Evolutionary conservation across 2,888 invertebrate genomes (phyloP).

Genomic region (Megaustenia siamemsis): DNA sequence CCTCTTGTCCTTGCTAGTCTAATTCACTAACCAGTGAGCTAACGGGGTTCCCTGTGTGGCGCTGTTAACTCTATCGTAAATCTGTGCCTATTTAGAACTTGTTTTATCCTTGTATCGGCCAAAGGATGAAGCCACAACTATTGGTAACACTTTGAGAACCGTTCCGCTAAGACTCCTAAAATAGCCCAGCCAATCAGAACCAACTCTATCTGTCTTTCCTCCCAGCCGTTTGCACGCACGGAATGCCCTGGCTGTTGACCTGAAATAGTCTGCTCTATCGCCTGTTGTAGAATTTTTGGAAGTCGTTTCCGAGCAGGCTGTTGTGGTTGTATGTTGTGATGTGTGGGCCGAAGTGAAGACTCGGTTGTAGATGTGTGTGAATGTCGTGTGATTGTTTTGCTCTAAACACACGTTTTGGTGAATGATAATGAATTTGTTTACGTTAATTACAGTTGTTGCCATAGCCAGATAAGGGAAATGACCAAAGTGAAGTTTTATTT

Average conservation of each 20-base stretch:
- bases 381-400: not conserved
- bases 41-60: too few relatives aligned
- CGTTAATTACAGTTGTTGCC: too few relatives aligned
- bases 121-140: too few relatives aligned
- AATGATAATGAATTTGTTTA: too few relatives aligned
- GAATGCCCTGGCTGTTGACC: slow-evolving; percentile 30
- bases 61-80: too few relatives aligned
- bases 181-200: not conserved
- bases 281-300: slow-evolving; percentile 2
- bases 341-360: slow-evolving; percentile 16
- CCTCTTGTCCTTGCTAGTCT: too few relatives aligned
- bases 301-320: not conserved
- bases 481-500: too few relatives aligned
- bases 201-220: not conserved
- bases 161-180: not conserved
- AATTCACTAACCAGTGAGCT: too few relatives aligned
- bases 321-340: not conserved
- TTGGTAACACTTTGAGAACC: too few relatives aligned
- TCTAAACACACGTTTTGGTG: not conserved
- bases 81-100: too few relatives aligned
- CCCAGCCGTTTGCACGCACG: slow-evolving; percentile 24
- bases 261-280: not conserved
- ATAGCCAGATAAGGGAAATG: too few relatives aligned
- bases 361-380: slow-evolving; percentile 25
- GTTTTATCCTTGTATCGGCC: too few relatives aligned